A percentile compares a stretch with the other conserved stretches of the same genome.
Evolutionary conservation across 2,797 vertebrate genomes (phyloP).

Genomic region (Gadopsis marmoratus): DNA sequence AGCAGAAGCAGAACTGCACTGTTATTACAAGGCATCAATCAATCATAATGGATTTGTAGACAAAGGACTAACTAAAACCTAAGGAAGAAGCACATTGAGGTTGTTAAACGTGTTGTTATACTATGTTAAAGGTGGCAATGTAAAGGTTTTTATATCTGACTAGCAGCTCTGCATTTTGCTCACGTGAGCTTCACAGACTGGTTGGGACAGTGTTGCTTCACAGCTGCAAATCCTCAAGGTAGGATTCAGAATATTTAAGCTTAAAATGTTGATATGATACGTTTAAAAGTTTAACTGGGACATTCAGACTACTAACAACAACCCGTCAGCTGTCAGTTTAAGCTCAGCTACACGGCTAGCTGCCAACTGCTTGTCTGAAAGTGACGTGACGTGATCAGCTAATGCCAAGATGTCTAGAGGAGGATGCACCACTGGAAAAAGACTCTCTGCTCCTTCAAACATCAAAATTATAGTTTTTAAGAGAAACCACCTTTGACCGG

Average conservation of each 20-base stretch:
- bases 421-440: not conserved
- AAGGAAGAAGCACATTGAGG: no score
- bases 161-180: not conserved
- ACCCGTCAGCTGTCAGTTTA: not conserved
- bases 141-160: not conserved
- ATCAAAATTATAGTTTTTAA: no score
- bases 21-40: conserved; percentile 1
- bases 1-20: not conserved
- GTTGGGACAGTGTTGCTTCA: not conserved
- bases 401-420: not conserved
- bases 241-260: not conserved
- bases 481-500: not conserved
- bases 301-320: not conserved
- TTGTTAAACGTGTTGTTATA: not conserved
- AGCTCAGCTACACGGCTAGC: not conserved
- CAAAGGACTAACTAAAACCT: not conserved
- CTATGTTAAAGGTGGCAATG: not conserved
- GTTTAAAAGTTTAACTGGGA: not conserved
- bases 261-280: not conserved
- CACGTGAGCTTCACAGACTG: not conserved
- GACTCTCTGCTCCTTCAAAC: no score
- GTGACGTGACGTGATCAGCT: not conserved
- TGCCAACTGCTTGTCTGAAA: conserved; percentile 6
- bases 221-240: not conserved
- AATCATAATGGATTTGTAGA: not conserved